Evolutionary conservation across 2,113 vertebrate species (phyloP).

Genomic region (Lepus europaeus): DNA sequence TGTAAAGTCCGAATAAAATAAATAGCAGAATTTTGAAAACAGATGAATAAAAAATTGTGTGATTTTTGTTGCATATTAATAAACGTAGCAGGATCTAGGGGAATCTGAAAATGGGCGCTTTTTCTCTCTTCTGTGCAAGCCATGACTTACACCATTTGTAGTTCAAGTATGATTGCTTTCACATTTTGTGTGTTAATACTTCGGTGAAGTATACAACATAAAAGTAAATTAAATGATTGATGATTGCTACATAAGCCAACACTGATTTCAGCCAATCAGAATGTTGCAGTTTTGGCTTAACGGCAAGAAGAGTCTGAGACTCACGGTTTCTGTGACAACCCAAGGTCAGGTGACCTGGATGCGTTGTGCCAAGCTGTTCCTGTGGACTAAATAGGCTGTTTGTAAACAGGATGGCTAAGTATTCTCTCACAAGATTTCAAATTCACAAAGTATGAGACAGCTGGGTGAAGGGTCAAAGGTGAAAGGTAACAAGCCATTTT

Average conservation of each 20-base stretch:
- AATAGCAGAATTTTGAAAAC: slow-evolving; percentile 74
- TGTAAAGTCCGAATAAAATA: slow-evolving; percentile 72
- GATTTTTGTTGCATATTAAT: slow-evolving; percentile 1
- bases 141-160: background rate
- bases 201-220: background rate
- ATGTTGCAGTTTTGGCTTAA: slow-evolving; percentile 40
- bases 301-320: background rate
- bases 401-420: slow-evolving; percentile 65
- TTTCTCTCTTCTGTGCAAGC: accelerated
- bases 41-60: slow-evolving; percentile 67
- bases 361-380: slow-evolving; percentile 76
- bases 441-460: slow-evolving; percentile 75
- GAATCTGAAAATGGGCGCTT: slow-evolving; percentile 44
- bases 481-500: slow-evolving; percentile 81
- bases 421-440: slow-evolving; percentile 64
- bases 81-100: slow-evolving; percentile 59
- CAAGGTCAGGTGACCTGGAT: slow-evolving; percentile 70
- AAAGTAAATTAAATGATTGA: slow-evolving; percentile 41
- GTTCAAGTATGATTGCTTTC: slow-evolving; percentile 11
- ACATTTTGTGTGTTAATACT: slow-evolving; percentile 53
- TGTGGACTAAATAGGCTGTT: slow-evolving; percentile 76
- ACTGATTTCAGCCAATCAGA: slow-evolving; percentile 46
- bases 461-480: slow-evolving; percentile 76
- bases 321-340: slow-evolving; percentile 71
- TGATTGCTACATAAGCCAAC: background rate